Conservation (phyloP, 2,797 vertebrate species). For the Hemibagrus guttatus region DNA sequence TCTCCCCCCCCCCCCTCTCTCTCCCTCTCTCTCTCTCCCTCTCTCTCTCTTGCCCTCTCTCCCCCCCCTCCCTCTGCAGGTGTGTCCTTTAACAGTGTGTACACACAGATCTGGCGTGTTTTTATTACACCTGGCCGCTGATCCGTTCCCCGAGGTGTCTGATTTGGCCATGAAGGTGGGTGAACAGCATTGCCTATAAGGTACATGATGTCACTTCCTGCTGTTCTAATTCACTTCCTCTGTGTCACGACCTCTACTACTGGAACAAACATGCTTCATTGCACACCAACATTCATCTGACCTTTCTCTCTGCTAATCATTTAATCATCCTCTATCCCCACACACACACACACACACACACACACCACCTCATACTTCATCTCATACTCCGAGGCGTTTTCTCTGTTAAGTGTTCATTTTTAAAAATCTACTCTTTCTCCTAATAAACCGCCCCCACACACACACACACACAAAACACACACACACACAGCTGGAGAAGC, state of each 20-base stretch:
- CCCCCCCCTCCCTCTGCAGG: slow-evolving; percentile 67
- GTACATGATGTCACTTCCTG: slow-evolving; percentile 63
- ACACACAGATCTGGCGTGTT: slow-evolving; percentile 97
- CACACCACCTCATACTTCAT: neutral
- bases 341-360: neutral
- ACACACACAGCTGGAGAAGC: slow-evolving; percentile 8
- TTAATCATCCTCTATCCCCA: neutral
- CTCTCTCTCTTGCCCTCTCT: neutral
- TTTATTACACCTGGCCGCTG: slow-evolving; percentile 92
- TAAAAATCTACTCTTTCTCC: neutral
- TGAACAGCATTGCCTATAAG: slow-evolving; percentile 98
- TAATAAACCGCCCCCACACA: neutral
- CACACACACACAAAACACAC: slow-evolving; percentile 1
- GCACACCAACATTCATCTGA: too few relatives aligned
- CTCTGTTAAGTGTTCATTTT: neutral
- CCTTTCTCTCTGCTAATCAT: too few relatives aligned
- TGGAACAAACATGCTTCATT: too few relatives aligned
- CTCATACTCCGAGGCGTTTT: neutral
- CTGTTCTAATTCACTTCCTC: neutral
- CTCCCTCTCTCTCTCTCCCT: too few relatives aligned
- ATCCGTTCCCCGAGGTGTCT: slow-evolving; percentile 94
- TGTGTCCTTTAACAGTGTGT: slow-evolving; percentile 98
- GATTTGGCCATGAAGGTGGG: slow-evolving; percentile 95
- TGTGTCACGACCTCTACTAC: neutral
- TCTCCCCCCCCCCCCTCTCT: neutral